These are phyloP conservation scores for Leptodactylus fallax DNA, from an alignment of 2,797 vertebrate genomes.

Conservation along the genomic window DNA sequence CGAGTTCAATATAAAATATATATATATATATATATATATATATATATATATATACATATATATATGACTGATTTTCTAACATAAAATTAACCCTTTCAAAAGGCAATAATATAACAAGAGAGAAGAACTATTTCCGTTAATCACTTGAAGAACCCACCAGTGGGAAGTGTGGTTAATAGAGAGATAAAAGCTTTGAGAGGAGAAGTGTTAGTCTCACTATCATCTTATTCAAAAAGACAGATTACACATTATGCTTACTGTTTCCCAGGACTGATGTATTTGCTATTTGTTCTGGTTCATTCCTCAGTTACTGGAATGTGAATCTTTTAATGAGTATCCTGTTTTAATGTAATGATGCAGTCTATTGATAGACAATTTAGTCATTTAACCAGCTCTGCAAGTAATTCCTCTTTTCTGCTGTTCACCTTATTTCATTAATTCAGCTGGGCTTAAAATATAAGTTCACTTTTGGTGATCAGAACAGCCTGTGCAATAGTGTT, in stretches of 20 bases:
- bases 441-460: not conserved
- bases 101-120: not conserved
- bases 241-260: slow-evolving; percentile 20
- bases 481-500: too few relatives aligned
- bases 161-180: not conserved
- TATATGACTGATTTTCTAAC: too few relatives aligned
- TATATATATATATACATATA: too few relatives aligned
- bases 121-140: not conserved
- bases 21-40: too few relatives aligned
- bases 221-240: slow-evolving; percentile 8
- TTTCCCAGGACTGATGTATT: slow-evolving; percentile 24
- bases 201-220: not conserved
- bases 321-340: slow-evolving; percentile 35
- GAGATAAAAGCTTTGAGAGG: not conserved
- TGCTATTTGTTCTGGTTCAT: slow-evolving; percentile 37
- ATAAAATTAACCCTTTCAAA: not conserved
- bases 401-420: not conserved
- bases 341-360: slow-evolving; percentile 41
- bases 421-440: slow-evolving; percentile 16
- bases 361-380: slow-evolving; percentile 37
- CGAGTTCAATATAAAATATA: too few relatives aligned
- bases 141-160: not conserved
- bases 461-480: not conserved
- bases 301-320: slow-evolving; percentile 28
- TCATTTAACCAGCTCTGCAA: not conserved